Conservation (phyloP, 2,797 vertebrate species). For the Sciurus vulgaris region DNA sequence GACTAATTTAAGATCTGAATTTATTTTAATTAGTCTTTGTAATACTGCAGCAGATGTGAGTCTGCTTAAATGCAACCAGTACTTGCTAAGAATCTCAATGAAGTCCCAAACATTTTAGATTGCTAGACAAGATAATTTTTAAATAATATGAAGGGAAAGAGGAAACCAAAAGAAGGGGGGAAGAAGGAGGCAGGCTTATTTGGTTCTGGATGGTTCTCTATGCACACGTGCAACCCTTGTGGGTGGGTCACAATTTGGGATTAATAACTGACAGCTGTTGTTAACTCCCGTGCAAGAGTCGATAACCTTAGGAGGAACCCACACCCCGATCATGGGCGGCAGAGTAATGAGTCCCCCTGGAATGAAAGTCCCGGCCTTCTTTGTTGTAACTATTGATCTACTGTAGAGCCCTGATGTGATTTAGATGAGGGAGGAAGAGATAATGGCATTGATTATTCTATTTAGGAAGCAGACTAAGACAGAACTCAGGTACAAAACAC, state of each 20-base stretch:
- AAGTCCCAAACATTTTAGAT: conserved; percentile 77
- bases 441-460: conserved; percentile 93
- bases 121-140: conserved; percentile 67
- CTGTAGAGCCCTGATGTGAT: conserved; percentile 88
- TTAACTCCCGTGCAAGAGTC: conserved; percentile 87
- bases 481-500: conserved; percentile 87
- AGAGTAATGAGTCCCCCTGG: conserved; percentile 90
- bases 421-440: conserved; percentile 91
- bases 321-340: conserved; percentile 84
- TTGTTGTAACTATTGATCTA: conserved; percentile 91
- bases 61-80: conserved; percentile 81
- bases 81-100: conserved; percentile 87
- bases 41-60: conserved; percentile 87
- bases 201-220: conserved; percentile 68
- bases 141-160: conserved; percentile 64
- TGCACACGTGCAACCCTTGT: conserved; percentile 37
- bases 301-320: conserved; percentile 88
- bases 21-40: conserved; percentile 90
- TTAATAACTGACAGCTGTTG: conserved; percentile 88
- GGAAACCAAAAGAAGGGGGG: background rate
- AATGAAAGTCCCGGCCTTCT: conserved; percentile 85
- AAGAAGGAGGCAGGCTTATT: conserved; percentile 58
- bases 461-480: conserved; percentile 89
- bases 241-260: conserved; percentile 74
- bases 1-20: conserved; percentile 88